Conservation (phyloP, 2,797 vertebrate species). For the Alca torda region DNA sequence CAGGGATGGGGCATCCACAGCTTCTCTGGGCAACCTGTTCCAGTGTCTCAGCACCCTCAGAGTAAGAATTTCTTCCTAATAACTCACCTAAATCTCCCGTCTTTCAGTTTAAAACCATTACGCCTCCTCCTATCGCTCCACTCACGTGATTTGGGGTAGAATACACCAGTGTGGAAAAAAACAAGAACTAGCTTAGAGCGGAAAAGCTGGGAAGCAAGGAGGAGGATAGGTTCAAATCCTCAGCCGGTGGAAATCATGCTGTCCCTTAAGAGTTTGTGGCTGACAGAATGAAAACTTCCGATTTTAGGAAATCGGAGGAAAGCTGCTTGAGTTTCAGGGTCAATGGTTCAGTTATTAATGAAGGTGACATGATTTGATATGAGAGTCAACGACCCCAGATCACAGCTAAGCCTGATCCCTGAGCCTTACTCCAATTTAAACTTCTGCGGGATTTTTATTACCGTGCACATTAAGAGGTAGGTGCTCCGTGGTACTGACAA, state of each 20-base stretch:
- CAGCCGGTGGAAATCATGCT: neutral
- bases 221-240: neutral
- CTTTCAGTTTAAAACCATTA: too few relatives aligned
- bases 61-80: too few relatives aligned
- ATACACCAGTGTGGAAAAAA: rapidly evolving
- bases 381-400: neutral
- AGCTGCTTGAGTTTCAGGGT: slow-evolving; percentile 23
- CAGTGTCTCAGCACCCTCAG: too few relatives aligned
- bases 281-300: neutral
- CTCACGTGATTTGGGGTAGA: neutral
- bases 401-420: neutral
- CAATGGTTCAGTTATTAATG: neutral
- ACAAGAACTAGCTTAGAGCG: neutral
- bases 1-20: too few relatives aligned
- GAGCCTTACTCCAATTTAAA: neutral
- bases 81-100: too few relatives aligned
- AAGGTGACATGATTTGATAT: slow-evolving; percentile 4
- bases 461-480: neutral
- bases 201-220: neutral
- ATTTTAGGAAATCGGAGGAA: neutral
- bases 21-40: too few relatives aligned
- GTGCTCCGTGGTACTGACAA: neutral
- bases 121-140: too few relatives aligned
- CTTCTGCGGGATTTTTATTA: slow-evolving; percentile 9
- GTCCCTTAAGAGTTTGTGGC: neutral